Evolutionary conservation across 2,888 invertebrate species (phyloP).

Genomic region (Lysandra coridon): DNA sequence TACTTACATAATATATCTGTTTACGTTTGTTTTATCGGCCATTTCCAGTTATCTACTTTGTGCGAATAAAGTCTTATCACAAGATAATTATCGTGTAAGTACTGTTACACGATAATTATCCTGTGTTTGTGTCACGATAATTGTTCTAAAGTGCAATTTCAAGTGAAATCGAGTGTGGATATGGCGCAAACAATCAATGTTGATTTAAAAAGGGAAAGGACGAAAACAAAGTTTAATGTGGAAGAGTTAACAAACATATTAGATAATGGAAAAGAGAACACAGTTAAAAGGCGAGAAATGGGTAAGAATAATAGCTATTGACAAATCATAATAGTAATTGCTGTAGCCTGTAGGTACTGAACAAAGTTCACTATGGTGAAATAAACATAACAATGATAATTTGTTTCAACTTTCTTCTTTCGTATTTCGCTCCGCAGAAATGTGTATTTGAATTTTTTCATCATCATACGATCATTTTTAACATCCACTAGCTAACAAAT

Average conservation of each 20-base stretch:
- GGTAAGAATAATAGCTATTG: constrained; percentile 50
- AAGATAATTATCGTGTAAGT: background rate
- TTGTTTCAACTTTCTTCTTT: no score
- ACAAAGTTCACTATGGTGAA: background rate
- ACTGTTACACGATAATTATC: background rate
- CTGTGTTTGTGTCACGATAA: no score
- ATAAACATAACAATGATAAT: background rate
- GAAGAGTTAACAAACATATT: constrained; percentile 87
- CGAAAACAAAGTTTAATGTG: constrained; percentile 84
- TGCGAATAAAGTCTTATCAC: background rate
- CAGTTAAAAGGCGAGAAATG: constrained; percentile 78
- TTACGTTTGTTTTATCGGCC: constrained; percentile 5
- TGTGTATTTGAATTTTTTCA: no score
- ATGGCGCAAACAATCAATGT: constrained; percentile 73
- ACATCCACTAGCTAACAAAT: background rate
- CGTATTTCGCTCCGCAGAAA: no score
- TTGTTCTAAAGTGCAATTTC: background rate
- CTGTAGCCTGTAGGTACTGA: background rate
- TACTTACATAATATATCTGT: background rate
- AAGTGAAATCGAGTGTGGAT: constrained; percentile 27
- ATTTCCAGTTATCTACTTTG: background rate
- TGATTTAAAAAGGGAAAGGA: constrained; percentile 85
- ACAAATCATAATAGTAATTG: no score
- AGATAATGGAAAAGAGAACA: constrained; percentile 85
- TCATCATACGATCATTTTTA: background rate